Evolutionary conservation across 2,113 vertebrate genomes (phyloP).

Genomic region (Mastomys natalensis): DNA sequence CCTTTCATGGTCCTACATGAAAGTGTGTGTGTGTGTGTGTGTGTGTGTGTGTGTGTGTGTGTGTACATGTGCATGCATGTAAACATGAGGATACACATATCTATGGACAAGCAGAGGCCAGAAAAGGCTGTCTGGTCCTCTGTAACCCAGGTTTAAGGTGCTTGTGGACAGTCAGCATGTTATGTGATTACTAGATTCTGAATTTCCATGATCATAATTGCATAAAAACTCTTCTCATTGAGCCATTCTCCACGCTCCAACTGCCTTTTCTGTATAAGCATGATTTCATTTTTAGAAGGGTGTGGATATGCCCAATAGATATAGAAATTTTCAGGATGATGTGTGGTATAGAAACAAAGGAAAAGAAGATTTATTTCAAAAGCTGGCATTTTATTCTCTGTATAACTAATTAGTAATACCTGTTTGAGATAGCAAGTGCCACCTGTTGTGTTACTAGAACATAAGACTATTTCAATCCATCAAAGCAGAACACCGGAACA

Average conservation of each 20-base stretch:
- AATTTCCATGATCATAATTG: background rate
- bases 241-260: background rate
- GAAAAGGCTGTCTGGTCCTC: background rate
- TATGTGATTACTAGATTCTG: background rate
- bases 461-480: background rate
- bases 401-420: background rate
- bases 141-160: background rate
- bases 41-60: background rate
- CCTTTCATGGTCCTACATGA: too few species aligned
- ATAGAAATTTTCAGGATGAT: background rate
- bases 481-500: background rate
- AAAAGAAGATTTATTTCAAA: background rate
- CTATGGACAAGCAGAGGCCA: background rate
- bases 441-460: background rate
- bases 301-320: background rate
- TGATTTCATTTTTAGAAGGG: background rate
- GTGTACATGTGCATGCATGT: background rate
- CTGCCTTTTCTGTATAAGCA: background rate
- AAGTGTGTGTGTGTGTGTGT: too few species aligned
- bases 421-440: background rate
- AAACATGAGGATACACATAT: background rate
- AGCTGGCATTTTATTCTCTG: background rate
- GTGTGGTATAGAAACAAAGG: background rate
- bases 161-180: background rate
- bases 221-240: background rate